Base-by-base conservation (phyloP, 1,140 invertebrate genomes). In the Calephelis virginiensis region DNA sequence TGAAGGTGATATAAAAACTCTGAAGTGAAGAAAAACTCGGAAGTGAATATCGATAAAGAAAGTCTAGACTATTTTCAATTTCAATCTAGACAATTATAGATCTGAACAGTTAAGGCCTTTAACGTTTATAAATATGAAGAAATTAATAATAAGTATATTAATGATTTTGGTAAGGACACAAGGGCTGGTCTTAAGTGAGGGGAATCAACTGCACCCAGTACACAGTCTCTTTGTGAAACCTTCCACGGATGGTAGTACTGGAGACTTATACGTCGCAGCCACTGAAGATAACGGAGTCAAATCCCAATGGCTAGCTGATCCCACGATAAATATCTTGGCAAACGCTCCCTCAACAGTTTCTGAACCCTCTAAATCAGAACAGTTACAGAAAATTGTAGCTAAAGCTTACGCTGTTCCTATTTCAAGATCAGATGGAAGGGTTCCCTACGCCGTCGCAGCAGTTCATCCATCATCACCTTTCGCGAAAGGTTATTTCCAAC, bases 201-300 rank as follows among this genome's bases (percentile, higher is more conserved):
- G 72, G 9, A 79, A 71, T 47, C 66, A 77, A 40, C 73, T 90
- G 6, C 81, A 84, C 38, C 86, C 86, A 7, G 89, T 91, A 0
- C 86, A 87, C 48, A 82, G 83, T 8, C 66, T 91, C 0, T 91
- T 77, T 61, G 81, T 91, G 5, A 84, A 84, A 40, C 86, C 86
- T 11, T 91, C 89, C 7, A 46, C 45, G 7, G 87, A 91, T 63
- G 86, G 89, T 0, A 79, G 79, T 17, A 89, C 85, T 0, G 89
- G 89, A 50, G 89, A 91, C 59, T 75, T 91, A 6, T 90, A 85
- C 73, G 86, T 91, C 6, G 89, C 89, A 4, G 89, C 89, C 0
- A 80, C 86, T 14, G 89, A 91, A 75, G 85, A 89, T 9, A 80
- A 72, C 38, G 89, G 86, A 45, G 70, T 78, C 2, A 82, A 85